Conservation (phyloP, 2,113 vertebrate genomes). For the Myotis brandtii region DNA sequence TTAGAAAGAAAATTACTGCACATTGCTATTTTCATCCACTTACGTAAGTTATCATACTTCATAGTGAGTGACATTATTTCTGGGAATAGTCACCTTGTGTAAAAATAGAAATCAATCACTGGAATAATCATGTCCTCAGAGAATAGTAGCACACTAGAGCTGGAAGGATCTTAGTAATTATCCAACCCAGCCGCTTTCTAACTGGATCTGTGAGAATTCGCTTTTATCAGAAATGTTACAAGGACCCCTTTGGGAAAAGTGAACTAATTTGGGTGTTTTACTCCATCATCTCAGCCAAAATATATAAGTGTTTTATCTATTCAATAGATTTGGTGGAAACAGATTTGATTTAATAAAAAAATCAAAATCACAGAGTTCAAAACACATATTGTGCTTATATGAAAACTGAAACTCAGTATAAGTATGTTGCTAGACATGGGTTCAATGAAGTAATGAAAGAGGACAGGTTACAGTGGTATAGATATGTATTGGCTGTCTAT, state of each 20-base stretch:
- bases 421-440: background rate
- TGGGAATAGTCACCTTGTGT: conserved; percentile 25
- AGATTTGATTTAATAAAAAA: background rate
- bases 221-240: background rate
- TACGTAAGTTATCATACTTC: conserved; percentile 16
- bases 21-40: conserved; percentile 15
- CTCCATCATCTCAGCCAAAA: background rate
- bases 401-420: background rate
- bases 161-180: background rate
- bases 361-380: background rate
- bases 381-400: background rate
- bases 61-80: conserved; percentile 35
- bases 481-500: background rate
- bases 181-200: background rate
- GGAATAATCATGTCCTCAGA: background rate
- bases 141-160: background rate
- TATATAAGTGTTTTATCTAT: background rate
- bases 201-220: conserved; percentile 4
- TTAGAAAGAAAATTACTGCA: background rate
- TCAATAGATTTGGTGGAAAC: background rate
- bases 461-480: background rate
- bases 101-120: conserved; percentile 56
- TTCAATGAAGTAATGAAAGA: background rate
- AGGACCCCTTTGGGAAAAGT: background rate
- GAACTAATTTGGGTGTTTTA: background rate